Evolutionary conservation across 2,888 invertebrate species (phyloP).

Genomic region (Drosophila testacea): DNA sequence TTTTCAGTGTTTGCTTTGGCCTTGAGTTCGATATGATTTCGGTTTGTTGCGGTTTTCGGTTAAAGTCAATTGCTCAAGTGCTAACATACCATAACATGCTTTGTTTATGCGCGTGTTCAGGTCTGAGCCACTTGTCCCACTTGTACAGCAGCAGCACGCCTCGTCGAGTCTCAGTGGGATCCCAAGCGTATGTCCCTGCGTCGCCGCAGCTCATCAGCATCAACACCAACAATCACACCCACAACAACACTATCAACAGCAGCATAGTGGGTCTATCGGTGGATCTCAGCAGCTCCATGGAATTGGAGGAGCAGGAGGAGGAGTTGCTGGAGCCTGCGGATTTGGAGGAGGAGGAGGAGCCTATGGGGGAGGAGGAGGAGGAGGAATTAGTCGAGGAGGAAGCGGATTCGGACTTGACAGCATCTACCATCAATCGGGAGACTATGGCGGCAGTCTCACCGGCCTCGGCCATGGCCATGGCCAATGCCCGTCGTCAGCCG

Average conservation of each 20-base stretch:
- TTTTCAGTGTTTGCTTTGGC: slow-evolving; percentile 48
- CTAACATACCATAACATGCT: slow-evolving; percentile 39
- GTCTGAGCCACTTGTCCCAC: slow-evolving; percentile 85
- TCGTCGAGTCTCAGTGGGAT: slow-evolving; percentile 85
- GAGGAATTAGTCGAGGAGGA: slow-evolving; percentile 84
- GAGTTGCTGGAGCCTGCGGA: slow-evolving; percentile 72
- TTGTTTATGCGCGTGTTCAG: slow-evolving; percentile 70
- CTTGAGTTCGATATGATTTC: slow-evolving; percentile 53
- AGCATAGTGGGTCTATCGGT: slow-evolving; percentile 84
- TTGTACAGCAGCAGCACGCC: slow-evolving; percentile 85
- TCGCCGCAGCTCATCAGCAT: slow-evolving; percentile 84
- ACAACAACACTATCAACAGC: slow-evolving; percentile 84
- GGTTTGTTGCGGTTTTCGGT: slow-evolving; percentile 45
- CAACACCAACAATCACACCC: slow-evolving; percentile 75
- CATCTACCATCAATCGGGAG: slow-evolving; percentile 87
- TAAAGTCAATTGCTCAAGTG: slow-evolving; percentile 16
- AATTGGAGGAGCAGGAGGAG: slow-evolving; percentile 85
- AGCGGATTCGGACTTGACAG: slow-evolving; percentile 86
- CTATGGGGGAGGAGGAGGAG: slow-evolving; percentile 82
- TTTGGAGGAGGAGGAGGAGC: slow-evolving; percentile 80
- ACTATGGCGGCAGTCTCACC: slow-evolving; percentile 82
- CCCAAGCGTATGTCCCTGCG: slow-evolving; percentile 85
- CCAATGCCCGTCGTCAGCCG: slow-evolving; percentile 84
- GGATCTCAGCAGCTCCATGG: slow-evolving; percentile 86
- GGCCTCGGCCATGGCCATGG: slow-evolving; percentile 77